Evolutionary conservation across 2,113 vertebrate genomes (phyloP), one percentile per base, ranked within the genome.

Genomic region (Cheilinus undulatus): DNA sequence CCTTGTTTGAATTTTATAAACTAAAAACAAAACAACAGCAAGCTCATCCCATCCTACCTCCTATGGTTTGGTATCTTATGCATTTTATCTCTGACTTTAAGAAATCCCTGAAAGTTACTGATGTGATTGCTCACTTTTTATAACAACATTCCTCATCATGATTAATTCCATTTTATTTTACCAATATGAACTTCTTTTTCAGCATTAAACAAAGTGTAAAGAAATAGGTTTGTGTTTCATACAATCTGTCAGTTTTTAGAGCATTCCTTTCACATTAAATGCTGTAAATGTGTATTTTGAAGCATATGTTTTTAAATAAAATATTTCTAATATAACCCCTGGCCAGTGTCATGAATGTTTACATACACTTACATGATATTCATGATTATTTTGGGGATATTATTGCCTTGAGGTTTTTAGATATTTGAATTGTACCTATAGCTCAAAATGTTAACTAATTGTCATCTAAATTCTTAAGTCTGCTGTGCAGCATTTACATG

Each of bases 281-380:
- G 63, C 53, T 87, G 67, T 88, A 76, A 78, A 85, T 83, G 58
- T 89, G 32, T 72, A 17, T 84, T 83, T 81, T 73, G 76, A 63
- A 77, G 26, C 22, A 72, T 27, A 76, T 77, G 8, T 77, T 86
- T 88, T 84, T 67, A 61, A 88, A 90, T 89, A 86, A 90, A 87
- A 81, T 50, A 60, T 72, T 78, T 62, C 24, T 61, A 38, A 32
- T 54, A 27, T 45, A 34, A 62, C 13, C 23, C 54, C 3, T 3
- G 3, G 1, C 36, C 22, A 1, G 17, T 53, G 27, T 8, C 3
- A 15, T 27, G 23, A 57, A 0, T 34, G 1, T 58, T 36, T 64
- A 42, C 14, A 24, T 52, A 3, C 3, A 53, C 7, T 14, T 10
- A 27, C 26, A 9, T 69, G 5, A 2, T 49, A 32, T 64, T 32